Evolutionary conservation across 2,888 invertebrate species (phyloP), one percentile per base, ranked within the genome.

Genomic region (Epirrhoe alternata): DNA sequence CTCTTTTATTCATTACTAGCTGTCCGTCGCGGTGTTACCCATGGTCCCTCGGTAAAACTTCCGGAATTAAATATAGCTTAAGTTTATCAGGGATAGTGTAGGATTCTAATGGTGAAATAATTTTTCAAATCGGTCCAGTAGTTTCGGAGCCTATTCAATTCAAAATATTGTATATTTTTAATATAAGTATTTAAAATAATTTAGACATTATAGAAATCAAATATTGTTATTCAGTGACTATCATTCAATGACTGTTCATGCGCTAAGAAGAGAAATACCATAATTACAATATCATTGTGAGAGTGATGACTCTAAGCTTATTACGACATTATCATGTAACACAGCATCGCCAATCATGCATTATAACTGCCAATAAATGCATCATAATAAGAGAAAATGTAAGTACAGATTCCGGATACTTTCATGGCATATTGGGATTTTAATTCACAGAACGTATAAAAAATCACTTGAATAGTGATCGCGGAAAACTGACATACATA

Each of bases 361-460:
- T 61, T 45, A 35, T 6, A n/a, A 14, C 12, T 7, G 57, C 54
- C 31, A 56, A 62, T 59, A 62, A 42, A 59, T 60, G 58, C 67
- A 54, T 50, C 31, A 42, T 69, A 70, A 66, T 68, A 51, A 70
- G 64, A 67, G 70, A 67, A 70, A 72, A 66, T 61, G 53, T 38
- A 60, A 47, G 38, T 52, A 30, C 16, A 42, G 30, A 12, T 17
- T 14, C 12, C 38, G 24, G 17, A 30, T 24, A 42, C 24, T 30
- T 6, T 24, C 8, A 5, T 56, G 24, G 56, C 42, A 31, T 14
- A 33, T n/a, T 7, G 4, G 4, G 42, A 10, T 45, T 14, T 45
- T 45, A 14, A 3, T 45, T n/a, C 2, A 4, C 45, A 12, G 38
- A 42, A 42, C 12, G 24, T 24, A 2, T 24, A 24, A 24, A 24